phyloP scores from a whole-genome alignment of 2,797 vertebrate genomes.

The Arrhamphus sclerolepis region DNA sequence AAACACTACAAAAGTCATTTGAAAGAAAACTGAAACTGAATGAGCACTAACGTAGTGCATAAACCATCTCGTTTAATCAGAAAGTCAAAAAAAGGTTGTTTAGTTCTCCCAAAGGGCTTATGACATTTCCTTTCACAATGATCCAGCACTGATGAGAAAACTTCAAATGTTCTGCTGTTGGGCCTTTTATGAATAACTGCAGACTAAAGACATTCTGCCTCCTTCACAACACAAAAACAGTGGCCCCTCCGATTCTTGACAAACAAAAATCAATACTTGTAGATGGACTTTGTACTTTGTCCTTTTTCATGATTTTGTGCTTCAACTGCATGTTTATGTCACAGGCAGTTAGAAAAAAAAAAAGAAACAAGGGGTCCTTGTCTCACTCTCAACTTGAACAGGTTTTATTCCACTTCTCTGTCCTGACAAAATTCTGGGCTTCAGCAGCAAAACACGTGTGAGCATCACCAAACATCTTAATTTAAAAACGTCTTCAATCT shows the following conservation, averaged over 20 bases:
- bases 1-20: constrained; percentile 89
- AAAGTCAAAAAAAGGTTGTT: constrained; percentile 78
- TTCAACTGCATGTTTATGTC: constrained; percentile 36
- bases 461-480: background rate
- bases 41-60: constrained; percentile 99
- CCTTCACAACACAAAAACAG: constrained; percentile 1
- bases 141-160: constrained; percentile 59
- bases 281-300: constrained; percentile 18
- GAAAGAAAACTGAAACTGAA: constrained; percentile 81
- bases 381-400: constrained; percentile 20
- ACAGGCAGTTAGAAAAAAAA: constrained; percentile 39
- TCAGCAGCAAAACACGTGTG: constrained; percentile 28
- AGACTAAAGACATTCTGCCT: constrained; percentile 18
- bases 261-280: constrained; percentile 14
- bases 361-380: constrained; percentile 38
- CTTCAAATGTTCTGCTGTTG: constrained; percentile 51
- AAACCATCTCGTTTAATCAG: constrained; percentile 79
- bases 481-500: no score
- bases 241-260: constrained; percentile 29
- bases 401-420: constrained; percentile 31
- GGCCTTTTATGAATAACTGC: constrained; percentile 44
- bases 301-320: constrained; percentile 20
- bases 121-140: constrained; percentile 59
- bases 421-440: constrained; percentile 8
- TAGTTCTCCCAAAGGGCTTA: constrained; percentile 55